Base-by-base conservation (phyloP, 2,888 invertebrate genomes). In the Philereme vetulata region DNA sequence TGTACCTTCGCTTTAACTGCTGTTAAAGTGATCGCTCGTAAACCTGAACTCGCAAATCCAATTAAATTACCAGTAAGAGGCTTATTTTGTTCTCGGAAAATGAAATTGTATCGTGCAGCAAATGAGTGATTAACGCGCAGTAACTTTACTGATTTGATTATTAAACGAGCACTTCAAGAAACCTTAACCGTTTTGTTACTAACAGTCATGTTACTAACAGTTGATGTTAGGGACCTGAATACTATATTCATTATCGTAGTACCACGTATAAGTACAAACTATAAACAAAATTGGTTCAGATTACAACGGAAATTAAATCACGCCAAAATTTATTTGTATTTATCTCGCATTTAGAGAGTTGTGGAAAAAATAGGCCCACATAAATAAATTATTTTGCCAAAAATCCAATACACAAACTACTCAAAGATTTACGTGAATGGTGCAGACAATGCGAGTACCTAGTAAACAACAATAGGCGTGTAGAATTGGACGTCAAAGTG, bases 401-500 rank as follows among this genome's bases (percentile, higher is more conserved):
- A 64, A 60, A 67, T 45, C 55, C 55, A 52, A 57, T 53, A 55
- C 48, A 64, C 56, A 65, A 63, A 64, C 67, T 64, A 65, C 59
- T 66, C 65, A 61, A 67, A 69, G 68, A 66, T 69, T 63, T 65
- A 67, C 63, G 50, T 52, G 65, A 60, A 63, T 73, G 72, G 66
- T 64, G 67, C 74, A 76, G 72, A 82, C 80, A 84, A 78, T 38
- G 7, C 38, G 38, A 8, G 8, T 6, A 36, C 3, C 5, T 72
- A 67, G 77, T 60, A 71, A 72, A 77, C 77, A 77, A 80, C 81
- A 82, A 81, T 78, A 66, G 77, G 72, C 58, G 70, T 72, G 79
- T 81, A 81, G 78, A 85, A 86, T 85, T 81, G 81, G 78, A 84
- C 80, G 86, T 82, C 85, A 80, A 78, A 79, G 78, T 74, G 81